Evolutionary conservation across 2,888 invertebrate genomes (phyloP).

Genomic region (Aquatica leii): DNA sequence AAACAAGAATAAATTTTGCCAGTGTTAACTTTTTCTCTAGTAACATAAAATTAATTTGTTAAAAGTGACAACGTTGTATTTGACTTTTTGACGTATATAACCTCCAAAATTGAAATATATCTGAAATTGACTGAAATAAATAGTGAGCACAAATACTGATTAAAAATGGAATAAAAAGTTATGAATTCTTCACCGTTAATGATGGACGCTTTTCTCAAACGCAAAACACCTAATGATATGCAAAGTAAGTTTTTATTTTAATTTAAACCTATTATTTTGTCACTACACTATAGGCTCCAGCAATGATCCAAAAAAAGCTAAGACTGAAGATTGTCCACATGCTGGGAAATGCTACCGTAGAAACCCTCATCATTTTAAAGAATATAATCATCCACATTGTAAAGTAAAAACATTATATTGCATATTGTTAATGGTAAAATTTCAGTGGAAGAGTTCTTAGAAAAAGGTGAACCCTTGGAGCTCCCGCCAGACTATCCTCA

Average conservation of each 20-base stretch:
- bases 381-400: conserved; percentile 84
- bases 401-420: conserved; percentile 54
- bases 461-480: conserved; percentile 61
- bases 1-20: no score
- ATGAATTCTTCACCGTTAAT: neutral
- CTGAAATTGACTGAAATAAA: no score
- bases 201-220: conserved; percentile 41
- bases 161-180: no score
- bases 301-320: conserved; percentile 40
- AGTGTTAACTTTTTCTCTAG: no score
- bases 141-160: no score
- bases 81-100: no score
- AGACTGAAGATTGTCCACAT: conserved; percentile 73
- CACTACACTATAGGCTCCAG: no score
- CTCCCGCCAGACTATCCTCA: conserved; percentile 66
- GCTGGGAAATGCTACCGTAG: conserved; percentile 81
- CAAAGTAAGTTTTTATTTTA: neutral
- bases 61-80: no score
- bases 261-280: no score
- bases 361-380: conserved; percentile 84
- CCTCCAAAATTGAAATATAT: no score
- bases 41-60: no score
- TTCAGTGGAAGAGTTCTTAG: conserved; percentile 73
- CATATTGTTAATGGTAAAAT: conserved; percentile 37
- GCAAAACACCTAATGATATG: conserved; percentile 29